phyloP scores from a whole-genome alignment of 2,113 vertebrate genomes.

The Ramphastos sulfuratus region DNA sequence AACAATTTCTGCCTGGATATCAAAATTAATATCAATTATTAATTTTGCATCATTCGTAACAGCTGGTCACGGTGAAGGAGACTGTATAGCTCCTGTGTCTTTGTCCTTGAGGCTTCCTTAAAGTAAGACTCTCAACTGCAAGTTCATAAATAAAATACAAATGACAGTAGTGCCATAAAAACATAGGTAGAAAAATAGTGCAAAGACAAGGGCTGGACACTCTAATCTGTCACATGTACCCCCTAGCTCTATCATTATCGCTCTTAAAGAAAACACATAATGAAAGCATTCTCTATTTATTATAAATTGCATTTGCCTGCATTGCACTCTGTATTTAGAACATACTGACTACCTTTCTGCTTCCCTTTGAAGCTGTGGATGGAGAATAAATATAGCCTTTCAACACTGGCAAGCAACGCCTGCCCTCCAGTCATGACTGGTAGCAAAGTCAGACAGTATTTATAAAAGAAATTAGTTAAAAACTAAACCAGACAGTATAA shows the following conservation, averaged over 20 bases:
- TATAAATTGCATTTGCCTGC: conserved; percentile 19
- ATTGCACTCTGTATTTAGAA: conserved; percentile 47
- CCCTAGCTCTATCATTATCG: neutral
- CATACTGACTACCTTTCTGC: neutral
- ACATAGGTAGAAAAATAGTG: conserved; percentile 49
- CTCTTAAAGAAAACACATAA: conserved; percentile 5
- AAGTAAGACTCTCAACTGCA: conserved; percentile 6
- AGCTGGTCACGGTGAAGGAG: neutral
- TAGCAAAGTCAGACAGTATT: conserved; percentile 20
- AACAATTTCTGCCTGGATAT: no score
- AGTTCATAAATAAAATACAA: conserved; percentile 35
- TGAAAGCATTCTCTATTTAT: conserved; percentile 38
- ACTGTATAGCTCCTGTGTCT: neutral
- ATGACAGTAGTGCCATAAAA: conserved; percentile 49
- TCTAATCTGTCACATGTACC: conserved; percentile 37
- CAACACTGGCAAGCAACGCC: neutral
- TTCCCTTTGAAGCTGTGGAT: neutral
- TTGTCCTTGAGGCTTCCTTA: neutral
- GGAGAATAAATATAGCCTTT: neutral
- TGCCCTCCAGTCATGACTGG: neutral
- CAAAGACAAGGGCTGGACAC: conserved; percentile 53
- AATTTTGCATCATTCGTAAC: no score
- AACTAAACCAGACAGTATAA: conserved; percentile 21
- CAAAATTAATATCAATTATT: no score
- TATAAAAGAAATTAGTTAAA: conserved; percentile 22